Evolutionary conservation across 2,113 vertebrate species (phyloP).

Genomic region (Alosa alosa): DNA sequence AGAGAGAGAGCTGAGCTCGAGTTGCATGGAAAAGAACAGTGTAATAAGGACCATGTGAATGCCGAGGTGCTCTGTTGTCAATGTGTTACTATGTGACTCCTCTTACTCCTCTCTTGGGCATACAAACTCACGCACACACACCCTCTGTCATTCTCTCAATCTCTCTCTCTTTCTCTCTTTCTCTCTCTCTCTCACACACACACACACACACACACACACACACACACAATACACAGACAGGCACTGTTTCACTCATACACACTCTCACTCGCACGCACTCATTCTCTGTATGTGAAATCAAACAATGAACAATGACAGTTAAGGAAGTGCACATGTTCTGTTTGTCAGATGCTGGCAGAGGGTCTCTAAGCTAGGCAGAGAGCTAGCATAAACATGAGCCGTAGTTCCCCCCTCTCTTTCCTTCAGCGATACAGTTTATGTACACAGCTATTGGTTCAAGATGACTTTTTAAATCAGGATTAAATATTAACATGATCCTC

Average conservation of each 20-base stretch:
- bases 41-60: constrained; percentile 17
- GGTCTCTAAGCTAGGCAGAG: not conserved
- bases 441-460: not conserved
- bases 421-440: not conserved
- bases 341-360: not conserved
- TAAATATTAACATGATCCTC: not conserved
- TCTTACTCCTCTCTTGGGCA: not conserved
- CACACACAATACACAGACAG: not conserved
- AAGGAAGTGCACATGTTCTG: constrained; percentile 5
- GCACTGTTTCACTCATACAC: not conserved
- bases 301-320: constrained; percentile 18
- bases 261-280: not conserved
- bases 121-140: not conserved
- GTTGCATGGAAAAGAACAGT: not conserved
- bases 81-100: not conserved
- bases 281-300: not conserved
- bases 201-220: not conserved
- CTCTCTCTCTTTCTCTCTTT: not conserved
- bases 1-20: not conserved
- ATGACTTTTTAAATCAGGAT: not conserved
- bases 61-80: not conserved
- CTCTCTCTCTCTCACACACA: not conserved
- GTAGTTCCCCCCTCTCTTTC: not conserved
- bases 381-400: not conserved
- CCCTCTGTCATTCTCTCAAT: not conserved